Conservation (phyloP, 2,797 vertebrate species). For the Capromys pilorides region DNA sequence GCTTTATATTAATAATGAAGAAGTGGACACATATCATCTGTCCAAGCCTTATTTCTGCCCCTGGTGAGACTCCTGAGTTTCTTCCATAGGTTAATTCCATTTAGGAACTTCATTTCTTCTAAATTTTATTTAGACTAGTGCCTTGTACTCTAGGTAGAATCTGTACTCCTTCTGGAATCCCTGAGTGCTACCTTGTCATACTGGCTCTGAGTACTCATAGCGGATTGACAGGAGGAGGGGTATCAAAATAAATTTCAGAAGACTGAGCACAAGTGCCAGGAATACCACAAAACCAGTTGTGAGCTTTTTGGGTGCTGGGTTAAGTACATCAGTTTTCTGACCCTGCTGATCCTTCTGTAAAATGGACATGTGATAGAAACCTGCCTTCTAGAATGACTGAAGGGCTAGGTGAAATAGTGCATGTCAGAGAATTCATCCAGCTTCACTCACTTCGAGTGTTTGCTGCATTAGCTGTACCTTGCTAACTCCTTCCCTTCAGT, state of each 20-base stretch:
- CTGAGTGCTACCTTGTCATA: neutral
- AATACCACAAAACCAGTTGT: neutral
- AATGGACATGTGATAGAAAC: neutral
- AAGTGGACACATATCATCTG: rapidly evolving
- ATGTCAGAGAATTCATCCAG: neutral
- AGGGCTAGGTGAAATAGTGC: neutral
- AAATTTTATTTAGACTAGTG: neutral
- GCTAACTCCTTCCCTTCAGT: neutral
- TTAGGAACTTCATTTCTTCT: neutral
- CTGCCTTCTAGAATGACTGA: neutral
- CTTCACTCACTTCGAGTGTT: neutral
- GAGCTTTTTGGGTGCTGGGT: neutral
- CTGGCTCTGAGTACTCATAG: neutral
- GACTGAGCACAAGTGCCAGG: neutral
- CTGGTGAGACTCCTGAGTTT: neutral
- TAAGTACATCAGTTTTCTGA: neutral
- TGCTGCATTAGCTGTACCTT: neutral
- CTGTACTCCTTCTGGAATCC: neutral
- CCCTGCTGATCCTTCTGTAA: neutral
- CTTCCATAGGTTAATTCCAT: neutral
- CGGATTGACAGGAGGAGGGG: neutral
- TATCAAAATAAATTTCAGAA: neutral
- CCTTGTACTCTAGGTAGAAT: neutral
- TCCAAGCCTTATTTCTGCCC: neutral
- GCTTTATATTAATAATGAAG: neutral